Conservation (phyloP, 2,797 vertebrate species). For the Hippopotamyrus pictus region DNA sequence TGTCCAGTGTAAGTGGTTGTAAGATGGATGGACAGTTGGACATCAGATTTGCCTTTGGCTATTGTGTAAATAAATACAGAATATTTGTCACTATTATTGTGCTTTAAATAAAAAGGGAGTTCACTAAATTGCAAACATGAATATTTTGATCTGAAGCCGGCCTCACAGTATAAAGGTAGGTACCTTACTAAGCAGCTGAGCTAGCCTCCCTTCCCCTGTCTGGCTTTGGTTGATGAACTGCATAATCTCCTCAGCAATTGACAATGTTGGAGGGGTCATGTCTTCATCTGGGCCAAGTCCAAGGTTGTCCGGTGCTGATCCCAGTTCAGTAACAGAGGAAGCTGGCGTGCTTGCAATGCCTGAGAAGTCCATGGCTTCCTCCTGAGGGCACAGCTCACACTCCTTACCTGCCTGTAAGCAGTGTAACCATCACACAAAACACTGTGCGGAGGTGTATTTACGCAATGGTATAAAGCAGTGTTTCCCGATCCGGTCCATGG, state of each 20-base stretch:
- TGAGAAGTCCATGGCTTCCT: slow-evolving; percentile 57
- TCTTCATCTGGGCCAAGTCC: slow-evolving; percentile 48
- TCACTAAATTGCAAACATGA: background rate
- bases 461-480: background rate
- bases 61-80: background rate
- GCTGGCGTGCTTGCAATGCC: slow-evolving; percentile 59
- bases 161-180: background rate
- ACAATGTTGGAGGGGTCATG: slow-evolving; percentile 57
- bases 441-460: background rate
- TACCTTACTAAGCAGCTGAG: slow-evolving; percentile 24
- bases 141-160: background rate
- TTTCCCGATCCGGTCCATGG: background rate
- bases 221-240: slow-evolving; percentile 74
- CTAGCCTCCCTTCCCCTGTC: slow-evolving; percentile 47
- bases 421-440: background rate
- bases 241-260: slow-evolving; percentile 83
- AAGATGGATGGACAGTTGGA: background rate
- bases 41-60: background rate
- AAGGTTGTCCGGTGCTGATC: slow-evolving; percentile 34
- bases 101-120: background rate
- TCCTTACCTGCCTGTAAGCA: background rate
- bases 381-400: slow-evolving; percentile 37
- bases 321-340: slow-evolving; percentile 63
- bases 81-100: background rate
- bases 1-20: background rate